A percentile compares a stretch with the other conserved stretches of the same genome.
phyloP scores from a whole-genome alignment of 2,113 vertebrate species.

The Scomber japonicus region DNA sequence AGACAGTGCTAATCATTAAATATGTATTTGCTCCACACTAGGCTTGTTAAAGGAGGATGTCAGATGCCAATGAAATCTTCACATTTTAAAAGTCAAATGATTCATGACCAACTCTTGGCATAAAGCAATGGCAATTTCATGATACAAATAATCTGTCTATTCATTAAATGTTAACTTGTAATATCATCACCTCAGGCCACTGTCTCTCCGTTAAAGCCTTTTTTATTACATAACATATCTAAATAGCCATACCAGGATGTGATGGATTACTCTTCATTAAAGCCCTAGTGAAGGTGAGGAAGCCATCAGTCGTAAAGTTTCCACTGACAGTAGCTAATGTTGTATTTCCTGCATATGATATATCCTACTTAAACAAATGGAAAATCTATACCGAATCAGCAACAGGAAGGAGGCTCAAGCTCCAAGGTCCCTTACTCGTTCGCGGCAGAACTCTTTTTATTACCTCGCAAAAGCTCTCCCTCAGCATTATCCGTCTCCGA shows the following conservation, averaged over 20 bases:
- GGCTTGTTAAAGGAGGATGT: slow-evolving; percentile 4
- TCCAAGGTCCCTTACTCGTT: slow-evolving; percentile 36
- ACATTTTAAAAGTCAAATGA: slow-evolving; percentile 18
- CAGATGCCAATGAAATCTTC: background rate
- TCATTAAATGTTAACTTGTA: background rate
- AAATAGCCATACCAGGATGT: slow-evolving; percentile 1
- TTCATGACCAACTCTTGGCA: background rate
- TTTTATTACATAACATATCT: background rate
- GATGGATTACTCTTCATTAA: slow-evolving; percentile 44
- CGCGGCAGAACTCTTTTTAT: slow-evolving; percentile 50
- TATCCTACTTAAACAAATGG: slow-evolving; percentile 69
- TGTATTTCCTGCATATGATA: slow-evolving; percentile 63
- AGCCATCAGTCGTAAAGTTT: slow-evolving; percentile 34
- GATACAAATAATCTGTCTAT: background rate
- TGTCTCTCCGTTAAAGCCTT: background rate
- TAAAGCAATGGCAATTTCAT: background rate
- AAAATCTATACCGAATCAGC: slow-evolving; percentile 79
- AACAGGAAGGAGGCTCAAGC: slow-evolving; percentile 63
- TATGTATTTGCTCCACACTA: slow-evolving; percentile 14
- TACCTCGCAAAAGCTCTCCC: slow-evolving; percentile 54
- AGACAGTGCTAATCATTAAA: slow-evolving; percentile 29
- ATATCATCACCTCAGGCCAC: background rate
- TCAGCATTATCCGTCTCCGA: slow-evolving; percentile 59
- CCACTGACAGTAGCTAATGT: slow-evolving; percentile 34
- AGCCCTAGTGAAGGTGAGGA: slow-evolving; percentile 31